Conservation (phyloP, 2,888 invertebrate species). For the Tenthredo distinguenda region DNA sequence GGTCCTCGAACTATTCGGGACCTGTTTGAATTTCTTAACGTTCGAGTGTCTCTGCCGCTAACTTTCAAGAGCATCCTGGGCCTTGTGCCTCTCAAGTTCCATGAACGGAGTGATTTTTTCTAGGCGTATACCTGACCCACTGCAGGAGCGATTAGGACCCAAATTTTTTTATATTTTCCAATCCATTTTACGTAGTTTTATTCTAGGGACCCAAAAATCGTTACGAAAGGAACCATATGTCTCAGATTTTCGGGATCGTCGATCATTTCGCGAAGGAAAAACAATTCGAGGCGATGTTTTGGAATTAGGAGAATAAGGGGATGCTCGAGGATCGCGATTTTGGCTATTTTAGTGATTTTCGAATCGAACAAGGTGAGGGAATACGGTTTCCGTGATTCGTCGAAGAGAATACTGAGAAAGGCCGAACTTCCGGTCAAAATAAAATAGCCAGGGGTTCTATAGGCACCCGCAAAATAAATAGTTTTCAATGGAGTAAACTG, state of each 20-base stretch:
- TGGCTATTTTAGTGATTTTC: background rate
- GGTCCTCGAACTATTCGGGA: constrained; percentile 22
- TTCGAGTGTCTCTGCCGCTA: constrained; percentile 56
- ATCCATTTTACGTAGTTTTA: background rate
- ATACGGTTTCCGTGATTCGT: background rate
- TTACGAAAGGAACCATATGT: background rate
- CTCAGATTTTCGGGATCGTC: background rate
- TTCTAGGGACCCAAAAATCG: background rate
- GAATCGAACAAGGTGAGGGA: background rate
- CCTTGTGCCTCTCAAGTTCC: background rate
- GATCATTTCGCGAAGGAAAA: background rate
- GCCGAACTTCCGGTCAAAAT: constrained; percentile 43
- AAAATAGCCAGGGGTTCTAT: background rate
- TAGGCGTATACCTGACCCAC: background rate
- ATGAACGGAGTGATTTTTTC: background rate
- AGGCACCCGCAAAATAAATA: constrained; percentile 40
- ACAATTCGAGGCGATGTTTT: background rate
- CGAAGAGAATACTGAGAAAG: background rate
- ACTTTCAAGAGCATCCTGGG: constrained; percentile 18
- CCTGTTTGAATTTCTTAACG: constrained; percentile 47
- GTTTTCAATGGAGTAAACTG: constrained; percentile 46
- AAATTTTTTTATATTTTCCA: background rate
- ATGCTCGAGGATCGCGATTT: background rate
- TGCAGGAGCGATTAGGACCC: background rate
- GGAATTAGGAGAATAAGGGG: background rate